A percentile compares a stretch with the other conserved stretches of the same genome.
Evolutionary conservation across 2,888 invertebrate genomes (phyloP).

Genomic region (Orchestes rusci): DNA sequence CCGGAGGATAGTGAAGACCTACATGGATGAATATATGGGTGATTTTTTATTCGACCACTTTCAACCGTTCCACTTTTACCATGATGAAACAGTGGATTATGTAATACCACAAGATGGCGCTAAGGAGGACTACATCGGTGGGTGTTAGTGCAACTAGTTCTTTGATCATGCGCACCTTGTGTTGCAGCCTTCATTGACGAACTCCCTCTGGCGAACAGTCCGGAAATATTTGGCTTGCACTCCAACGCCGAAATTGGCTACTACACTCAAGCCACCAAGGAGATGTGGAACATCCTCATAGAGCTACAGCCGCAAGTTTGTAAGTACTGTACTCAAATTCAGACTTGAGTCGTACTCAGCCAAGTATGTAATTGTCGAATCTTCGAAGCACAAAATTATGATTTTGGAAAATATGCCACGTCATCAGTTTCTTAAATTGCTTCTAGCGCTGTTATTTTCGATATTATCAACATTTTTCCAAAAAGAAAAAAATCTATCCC

Average conservation of each 20-base stretch:
- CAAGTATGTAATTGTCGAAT: too few species aligned
- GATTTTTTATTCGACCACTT: conserved; percentile 89
- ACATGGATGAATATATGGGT: conserved; percentile 93
- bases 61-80: conserved; percentile 86
- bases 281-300: conserved; percentile 80
- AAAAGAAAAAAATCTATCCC: too few species aligned
- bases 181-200: conserved; percentile 67
- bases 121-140: conserved; percentile 66
- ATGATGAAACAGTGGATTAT: conserved; percentile 68
- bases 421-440: too few species aligned
- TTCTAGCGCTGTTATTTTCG: too few species aligned
- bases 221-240: conserved; percentile 88
- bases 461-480: too few species aligned
- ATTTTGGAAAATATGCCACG: too few species aligned
- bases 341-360: neutral
- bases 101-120: conserved; percentile 62
- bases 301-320: conserved; percentile 87
- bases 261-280: conserved; percentile 78
- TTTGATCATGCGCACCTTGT: neutral
- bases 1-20: conserved; percentile 74
- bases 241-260: conserved; percentile 95
- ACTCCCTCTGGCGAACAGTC: conserved; percentile 76
- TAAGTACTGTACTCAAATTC: conserved; percentile 38
- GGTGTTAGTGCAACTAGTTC: conserved; percentile 20
- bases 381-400: too few species aligned